These are phyloP conservation scores for Eospalax fontanierii DNA, from an alignment of 2,797 vertebrate genomes.

Conservation along the genomic window DNA sequence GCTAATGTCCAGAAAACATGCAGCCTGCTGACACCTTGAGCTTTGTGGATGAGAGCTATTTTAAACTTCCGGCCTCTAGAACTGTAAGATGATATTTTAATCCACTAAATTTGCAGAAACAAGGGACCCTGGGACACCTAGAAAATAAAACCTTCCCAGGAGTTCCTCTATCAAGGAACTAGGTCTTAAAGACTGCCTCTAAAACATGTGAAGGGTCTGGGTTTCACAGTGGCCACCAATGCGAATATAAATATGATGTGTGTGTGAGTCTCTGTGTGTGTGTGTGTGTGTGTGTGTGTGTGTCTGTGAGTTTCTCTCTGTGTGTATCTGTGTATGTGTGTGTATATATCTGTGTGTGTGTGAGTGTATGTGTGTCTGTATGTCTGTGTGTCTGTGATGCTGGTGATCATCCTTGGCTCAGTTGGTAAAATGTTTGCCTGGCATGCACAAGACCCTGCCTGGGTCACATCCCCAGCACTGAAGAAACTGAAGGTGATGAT, in stretches of 20 bases:
- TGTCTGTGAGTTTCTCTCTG: no score
- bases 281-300: no score
- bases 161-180: neutral
- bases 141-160: neutral
- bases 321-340: no score
- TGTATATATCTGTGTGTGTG: no score
- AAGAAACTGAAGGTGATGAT: neutral
- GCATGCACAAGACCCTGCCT: neutral
- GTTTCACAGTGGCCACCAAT: neutral
- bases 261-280: no score
- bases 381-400: no score
- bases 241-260: no score
- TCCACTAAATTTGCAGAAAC: neutral
- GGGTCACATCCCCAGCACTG: neutral
- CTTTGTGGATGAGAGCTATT: neutral
- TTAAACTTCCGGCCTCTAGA: neutral
- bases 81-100: slow-evolving; percentile 17
- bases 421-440: neutral
- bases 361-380: no score
- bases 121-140: neutral
- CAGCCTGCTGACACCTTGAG: neutral
- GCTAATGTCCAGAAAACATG: neutral
- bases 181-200: neutral
- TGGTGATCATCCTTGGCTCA: no score
- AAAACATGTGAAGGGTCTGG: neutral